Evolutionary conservation across 2,888 invertebrate genomes (phyloP), one percentile per base, ranked within the genome.

Genomic region (Pseudococcus viburni): DNA sequence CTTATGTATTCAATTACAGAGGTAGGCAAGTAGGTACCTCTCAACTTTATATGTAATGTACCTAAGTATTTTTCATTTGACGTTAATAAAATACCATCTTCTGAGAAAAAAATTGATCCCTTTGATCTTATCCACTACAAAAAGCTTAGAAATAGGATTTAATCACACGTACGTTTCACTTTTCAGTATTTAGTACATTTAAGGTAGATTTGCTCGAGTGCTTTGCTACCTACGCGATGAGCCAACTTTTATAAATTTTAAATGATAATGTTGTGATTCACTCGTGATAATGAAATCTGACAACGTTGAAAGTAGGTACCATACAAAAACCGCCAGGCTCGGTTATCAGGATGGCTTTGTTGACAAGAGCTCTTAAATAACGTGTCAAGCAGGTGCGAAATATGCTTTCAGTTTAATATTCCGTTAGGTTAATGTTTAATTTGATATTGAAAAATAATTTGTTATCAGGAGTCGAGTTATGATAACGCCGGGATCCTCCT

Each of bases 261-360:
- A 73, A 73, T 33, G 73, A 33, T 33, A 1, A 39, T 17, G 17
- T 33, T 33, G 73, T 73, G 73, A 73, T 73, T 12, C 8, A 73
- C 17, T 73, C 73, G 73, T 73, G 73, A 73, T 39, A 73, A 73
- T 73, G 73, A 73, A 73, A 73, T 73, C 17, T 33, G 39, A 17
- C 33, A 33, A 33, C 73, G 17, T 8, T 33, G 73, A 19, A 22
- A 64, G 22, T 64, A 59, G 5, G 19, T n/a, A n/a, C n/a, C n/a
- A 33, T 19, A 22, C 3, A 22, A 19, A 64, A 64, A 64, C 33
- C 33, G 8, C 19, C 17, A 12, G 17, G 15, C 15, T 17, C 15
- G 15, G 26, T 73, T 26, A 68, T 68, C 26, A 8, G 26, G 9
- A 12, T 68, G 26, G 9, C 0, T 0, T 11, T 33, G 33, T 73